These are phyloP conservation scores for Australoheros scitulus DNA, from an alignment of 2,113 vertebrate genomes.

Conservation along the genomic window DNA sequence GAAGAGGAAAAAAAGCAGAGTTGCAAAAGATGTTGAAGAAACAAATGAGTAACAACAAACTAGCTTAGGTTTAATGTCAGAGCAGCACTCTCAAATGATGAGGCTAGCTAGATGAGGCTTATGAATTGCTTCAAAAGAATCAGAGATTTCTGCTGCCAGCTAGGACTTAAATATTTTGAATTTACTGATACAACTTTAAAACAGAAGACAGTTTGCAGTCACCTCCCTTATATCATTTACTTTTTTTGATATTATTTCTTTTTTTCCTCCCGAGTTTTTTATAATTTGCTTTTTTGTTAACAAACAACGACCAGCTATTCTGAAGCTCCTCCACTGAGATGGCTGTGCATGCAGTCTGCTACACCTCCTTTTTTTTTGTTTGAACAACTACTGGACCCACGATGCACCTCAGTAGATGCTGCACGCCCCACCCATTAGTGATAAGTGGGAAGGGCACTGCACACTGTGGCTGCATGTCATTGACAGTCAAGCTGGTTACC, in stretches of 20 bases:
- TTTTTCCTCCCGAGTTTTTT: conserved; percentile 11
- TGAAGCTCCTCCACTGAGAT: conserved; percentile 70
- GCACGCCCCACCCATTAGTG: conserved; percentile 54
- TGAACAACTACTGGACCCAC: conserved; percentile 86
- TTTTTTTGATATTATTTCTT: conserved; percentile 54
- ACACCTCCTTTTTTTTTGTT: conserved; percentile 30
- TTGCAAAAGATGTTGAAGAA: background rate
- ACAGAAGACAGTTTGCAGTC: conserved; percentile 46
- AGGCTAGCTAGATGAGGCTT: background rate
- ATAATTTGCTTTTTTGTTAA: conserved; percentile 32
- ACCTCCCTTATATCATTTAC: conserved; percentile 29
- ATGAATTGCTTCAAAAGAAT: background rate
- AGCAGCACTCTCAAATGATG: background rate
- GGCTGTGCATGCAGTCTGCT: conserved; percentile 88
- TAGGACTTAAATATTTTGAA: background rate
- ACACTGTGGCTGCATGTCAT: conserved; percentile 94
- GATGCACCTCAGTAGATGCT: conserved; percentile 83
- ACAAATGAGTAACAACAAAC: background rate
- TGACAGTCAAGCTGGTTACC: conserved; percentile 87
- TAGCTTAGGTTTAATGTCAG: background rate
- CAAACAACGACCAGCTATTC: conserved; percentile 59
- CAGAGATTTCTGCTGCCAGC: background rate
- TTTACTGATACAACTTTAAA: conserved; percentile 5
- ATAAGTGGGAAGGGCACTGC: conserved; percentile 58
- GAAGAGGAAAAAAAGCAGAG: background rate